Evolutionary conservation across 2,888 invertebrate genomes (phyloP).

Genomic region (Buathra laborator): DNA sequence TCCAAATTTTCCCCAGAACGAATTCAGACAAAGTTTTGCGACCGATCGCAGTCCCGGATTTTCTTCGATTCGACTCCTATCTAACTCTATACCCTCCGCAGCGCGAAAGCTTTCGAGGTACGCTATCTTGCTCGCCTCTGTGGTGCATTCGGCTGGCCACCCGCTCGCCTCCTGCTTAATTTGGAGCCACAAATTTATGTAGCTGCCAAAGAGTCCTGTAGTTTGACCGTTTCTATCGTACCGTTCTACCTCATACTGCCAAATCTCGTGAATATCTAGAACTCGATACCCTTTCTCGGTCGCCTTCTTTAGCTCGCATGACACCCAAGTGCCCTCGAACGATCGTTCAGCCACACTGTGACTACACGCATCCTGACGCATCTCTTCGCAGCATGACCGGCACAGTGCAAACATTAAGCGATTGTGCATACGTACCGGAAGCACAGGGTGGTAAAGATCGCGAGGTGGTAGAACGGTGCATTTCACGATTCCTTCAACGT

Average conservation of each 20-base stretch:
- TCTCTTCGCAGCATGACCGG: not conserved
- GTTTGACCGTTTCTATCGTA: slow-evolving; percentile 51
- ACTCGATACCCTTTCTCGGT: slow-evolving; percentile 74
- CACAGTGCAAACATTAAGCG: not conserved
- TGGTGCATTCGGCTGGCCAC: slow-evolving; percentile 68
- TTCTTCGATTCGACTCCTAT: too few species aligned
- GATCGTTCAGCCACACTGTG: slow-evolving; percentile 60
- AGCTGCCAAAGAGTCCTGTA: slow-evolving; percentile 72
- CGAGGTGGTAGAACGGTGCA: slow-evolving; percentile 1
- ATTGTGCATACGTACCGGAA: not conserved
- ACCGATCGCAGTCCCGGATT: too few species aligned
- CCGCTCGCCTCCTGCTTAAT: slow-evolving; percentile 74
- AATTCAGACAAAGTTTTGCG: too few species aligned
- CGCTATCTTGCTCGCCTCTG: not conserved
- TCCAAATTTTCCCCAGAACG: too few species aligned
- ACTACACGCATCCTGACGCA: slow-evolving; percentile 65
- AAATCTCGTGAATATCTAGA: slow-evolving; percentile 74
- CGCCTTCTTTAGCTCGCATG: slow-evolving; percentile 76
- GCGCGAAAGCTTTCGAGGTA: slow-evolving; percentile 58
- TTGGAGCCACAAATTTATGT: slow-evolving; percentile 75
- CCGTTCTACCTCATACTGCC: slow-evolving; percentile 69
- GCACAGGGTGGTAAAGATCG: slow-evolving; percentile 5
- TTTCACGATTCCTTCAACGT: not conserved
- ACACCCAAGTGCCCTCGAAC: slow-evolving; percentile 70
- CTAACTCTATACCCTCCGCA: too few species aligned